A percentile compares a stretch with the other conserved stretches of the same genome.
These are phyloP conservation scores for Heliothis virescens DNA, from an alignment of 1,140 invertebrate species.

Conservation along the genomic window DNA sequence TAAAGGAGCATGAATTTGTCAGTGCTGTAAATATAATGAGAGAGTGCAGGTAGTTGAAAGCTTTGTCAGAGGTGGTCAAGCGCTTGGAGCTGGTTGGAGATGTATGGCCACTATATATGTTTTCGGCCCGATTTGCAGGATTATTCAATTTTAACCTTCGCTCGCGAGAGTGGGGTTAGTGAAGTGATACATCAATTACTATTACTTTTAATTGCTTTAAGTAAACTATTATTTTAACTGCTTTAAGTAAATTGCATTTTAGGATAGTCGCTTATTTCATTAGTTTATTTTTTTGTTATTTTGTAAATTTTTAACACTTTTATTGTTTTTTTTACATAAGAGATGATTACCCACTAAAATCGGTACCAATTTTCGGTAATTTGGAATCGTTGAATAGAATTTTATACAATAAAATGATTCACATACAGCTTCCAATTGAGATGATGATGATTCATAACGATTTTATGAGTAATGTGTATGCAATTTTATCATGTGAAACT, in stretches of 20 bases:
- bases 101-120: constrained; percentile 82
- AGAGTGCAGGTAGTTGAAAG: constrained; percentile 44
- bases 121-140: constrained; percentile 82
- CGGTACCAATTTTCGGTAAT: constrained; percentile 67
- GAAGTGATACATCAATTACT: constrained; percentile 78
- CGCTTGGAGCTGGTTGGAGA: constrained; percentile 42
- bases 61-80: constrained; percentile 41
- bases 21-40: constrained; percentile 64
- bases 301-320: constrained; percentile 82
- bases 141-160: constrained; percentile 71
- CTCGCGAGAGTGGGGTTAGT: constrained; percentile 61
- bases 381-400: constrained; percentile 65
- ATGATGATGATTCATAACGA: constrained; percentile 57
- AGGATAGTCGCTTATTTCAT: constrained; percentile 81
- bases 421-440: constrained; percentile 34
- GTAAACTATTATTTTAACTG: constrained; percentile 70
- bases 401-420: constrained; percentile 45
- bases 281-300: constrained; percentile 80
- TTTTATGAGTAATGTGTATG: constrained; percentile 53
- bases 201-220: constrained; percentile 73
- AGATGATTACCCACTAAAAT: constrained; percentile 75
- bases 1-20: constrained; percentile 44
- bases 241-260: constrained; percentile 73
- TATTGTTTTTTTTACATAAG: constrained; percentile 75
- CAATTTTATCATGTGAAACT: constrained; percentile 52